These are phyloP conservation scores for Drosophila ogumai DNA, from an alignment of 1,140 invertebrate genomes.

Conservation along the genomic window DNA sequence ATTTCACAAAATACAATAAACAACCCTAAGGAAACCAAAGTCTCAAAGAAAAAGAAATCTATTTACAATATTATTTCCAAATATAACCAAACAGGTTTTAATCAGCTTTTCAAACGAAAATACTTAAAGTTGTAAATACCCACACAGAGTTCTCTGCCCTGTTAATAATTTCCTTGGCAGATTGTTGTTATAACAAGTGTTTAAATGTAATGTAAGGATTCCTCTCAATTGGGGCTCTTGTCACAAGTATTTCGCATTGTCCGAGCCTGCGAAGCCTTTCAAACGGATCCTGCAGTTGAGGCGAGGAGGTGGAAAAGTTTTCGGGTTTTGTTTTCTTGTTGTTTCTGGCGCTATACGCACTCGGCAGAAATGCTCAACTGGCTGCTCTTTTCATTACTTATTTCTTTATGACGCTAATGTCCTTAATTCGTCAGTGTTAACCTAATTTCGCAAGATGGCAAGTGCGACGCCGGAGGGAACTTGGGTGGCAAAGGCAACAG, in stretches of 20 bases:
- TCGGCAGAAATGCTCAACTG: slow-evolving; percentile 68
- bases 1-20: too few species aligned
- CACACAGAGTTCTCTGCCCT: neutral
- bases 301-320: slow-evolving; percentile 26
- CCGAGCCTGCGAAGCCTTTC: slow-evolving; percentile 10
- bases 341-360: slow-evolving; percentile 61
- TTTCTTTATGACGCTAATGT: slow-evolving; percentile 83
- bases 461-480: slow-evolving; percentile 49
- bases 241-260: neutral
- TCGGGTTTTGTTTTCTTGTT: slow-evolving; percentile 34
- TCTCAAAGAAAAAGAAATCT: too few species aligned
- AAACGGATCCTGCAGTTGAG: slow-evolving; percentile 12
- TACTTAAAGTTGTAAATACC: neutral
- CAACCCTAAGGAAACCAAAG: too few species aligned
- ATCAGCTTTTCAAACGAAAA: neutral
- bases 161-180: neutral
- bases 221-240: neutral
- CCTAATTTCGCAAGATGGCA: slow-evolving; percentile 72
- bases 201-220: neutral
- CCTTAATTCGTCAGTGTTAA: slow-evolving; percentile 83
- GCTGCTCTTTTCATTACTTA: slow-evolving; percentile 78
- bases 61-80: too few species aligned
- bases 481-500: slow-evolving; percentile 31
- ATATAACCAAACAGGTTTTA: neutral
- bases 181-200: slow-evolving; percentile 1